Evolutionary conservation across 2,113 vertebrate genomes (phyloP).

Genomic region (Crotalus helleri): DNA sequence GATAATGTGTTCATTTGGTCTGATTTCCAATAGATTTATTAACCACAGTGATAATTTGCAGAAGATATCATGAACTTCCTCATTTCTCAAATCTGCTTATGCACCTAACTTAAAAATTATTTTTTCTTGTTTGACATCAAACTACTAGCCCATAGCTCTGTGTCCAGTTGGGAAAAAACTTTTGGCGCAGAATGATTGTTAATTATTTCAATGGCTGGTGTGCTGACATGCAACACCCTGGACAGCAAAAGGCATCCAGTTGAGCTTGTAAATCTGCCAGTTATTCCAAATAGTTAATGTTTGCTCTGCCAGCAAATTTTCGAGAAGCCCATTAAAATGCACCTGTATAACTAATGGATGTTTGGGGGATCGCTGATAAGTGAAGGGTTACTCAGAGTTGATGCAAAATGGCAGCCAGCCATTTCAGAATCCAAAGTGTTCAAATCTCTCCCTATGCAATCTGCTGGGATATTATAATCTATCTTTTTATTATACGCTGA

Average conservation of each 20-base stretch:
- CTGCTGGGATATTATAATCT: background rate
- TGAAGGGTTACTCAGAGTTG: background rate
- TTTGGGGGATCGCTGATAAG: background rate
- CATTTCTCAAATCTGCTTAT: slow-evolving; percentile 10
- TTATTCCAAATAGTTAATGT: background rate
- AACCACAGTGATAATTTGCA: background rate
- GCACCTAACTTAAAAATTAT: background rate
- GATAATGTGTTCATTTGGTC: background rate
- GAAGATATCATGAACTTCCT: background rate
- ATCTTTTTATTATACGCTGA: background rate
- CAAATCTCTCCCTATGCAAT: background rate
- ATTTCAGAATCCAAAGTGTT: background rate
- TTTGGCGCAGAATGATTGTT: background rate
- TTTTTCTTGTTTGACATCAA: background rate
- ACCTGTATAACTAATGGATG: background rate
- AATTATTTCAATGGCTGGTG: slow-evolving; percentile 1
- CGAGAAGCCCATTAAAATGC: background rate
- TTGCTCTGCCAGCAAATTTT: background rate
- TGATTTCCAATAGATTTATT: background rate
- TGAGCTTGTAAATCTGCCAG: slow-evolving; percentile 1
- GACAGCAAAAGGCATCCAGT: background rate
- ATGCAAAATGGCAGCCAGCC: background rate
- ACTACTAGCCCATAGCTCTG: background rate
- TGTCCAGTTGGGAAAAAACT: slow-evolving; percentile 6
- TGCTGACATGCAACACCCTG: background rate